Conservation (phyloP, 2,113 vertebrate species). For the Philantomba maxwellii region DNA sequence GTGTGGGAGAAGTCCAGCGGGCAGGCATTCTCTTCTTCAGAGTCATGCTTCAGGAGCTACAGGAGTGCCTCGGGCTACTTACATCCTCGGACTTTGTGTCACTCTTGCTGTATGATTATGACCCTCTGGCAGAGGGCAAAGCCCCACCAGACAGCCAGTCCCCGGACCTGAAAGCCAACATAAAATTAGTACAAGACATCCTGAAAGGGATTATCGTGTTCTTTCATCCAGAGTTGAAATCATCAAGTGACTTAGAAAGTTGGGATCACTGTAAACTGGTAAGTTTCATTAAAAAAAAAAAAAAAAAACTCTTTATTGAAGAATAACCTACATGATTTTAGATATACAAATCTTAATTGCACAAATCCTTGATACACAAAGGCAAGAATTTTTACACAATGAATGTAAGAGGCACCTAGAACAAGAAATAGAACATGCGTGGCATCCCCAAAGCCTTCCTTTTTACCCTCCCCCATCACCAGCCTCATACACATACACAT, state of each 20-base stretch:
- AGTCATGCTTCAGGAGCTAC: constrained; percentile 81
- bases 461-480: not conserved
- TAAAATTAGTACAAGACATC: constrained; percentile 58
- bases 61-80: constrained; percentile 65
- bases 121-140: accelerated
- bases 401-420: not conserved
- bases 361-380: not conserved
- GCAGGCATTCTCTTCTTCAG: constrained; percentile 77
- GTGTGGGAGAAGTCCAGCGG: constrained; percentile 1
- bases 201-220: constrained; percentile 77
- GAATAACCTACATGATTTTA: not conserved
- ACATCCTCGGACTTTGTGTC: constrained; percentile 59
- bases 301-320: not conserved
- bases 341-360: not conserved
- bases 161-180: constrained; percentile 6
- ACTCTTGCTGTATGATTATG: constrained; percentile 28
- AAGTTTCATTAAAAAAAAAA: not conserved
- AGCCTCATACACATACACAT: not conserved
- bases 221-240: constrained; percentile 72
- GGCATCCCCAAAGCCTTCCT: not conserved
- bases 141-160: not conserved
- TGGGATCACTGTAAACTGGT: constrained; percentile 80
- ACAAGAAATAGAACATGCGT: not conserved
- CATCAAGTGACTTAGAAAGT: constrained; percentile 47
- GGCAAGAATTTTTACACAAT: not conserved